These are phyloP conservation scores for Euborellia annulipes DNA, from an alignment of 1,140 invertebrate genomes.

Conservation along the genomic window DNA sequence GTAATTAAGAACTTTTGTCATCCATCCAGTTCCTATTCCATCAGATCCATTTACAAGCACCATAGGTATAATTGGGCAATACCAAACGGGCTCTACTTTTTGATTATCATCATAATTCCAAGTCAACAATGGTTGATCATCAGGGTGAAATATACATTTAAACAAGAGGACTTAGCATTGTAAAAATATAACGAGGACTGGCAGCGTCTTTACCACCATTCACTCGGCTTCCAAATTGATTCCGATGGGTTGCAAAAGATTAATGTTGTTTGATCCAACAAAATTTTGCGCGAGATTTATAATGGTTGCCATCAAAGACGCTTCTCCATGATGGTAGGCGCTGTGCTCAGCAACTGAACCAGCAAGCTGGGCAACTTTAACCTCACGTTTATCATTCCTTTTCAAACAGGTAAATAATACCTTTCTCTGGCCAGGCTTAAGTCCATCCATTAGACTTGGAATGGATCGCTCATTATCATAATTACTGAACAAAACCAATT, in stretches of 20 bases:
- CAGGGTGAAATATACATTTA: slow-evolving; percentile 68
- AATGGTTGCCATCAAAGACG: slow-evolving; percentile 88
- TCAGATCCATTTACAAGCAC: slow-evolving; percentile 93
- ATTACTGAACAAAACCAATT: slow-evolving; percentile 94
- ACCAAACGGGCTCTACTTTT: slow-evolving; percentile 83
- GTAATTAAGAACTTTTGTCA: slow-evolving; percentile 93
- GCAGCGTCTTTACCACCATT: slow-evolving; percentile 92
- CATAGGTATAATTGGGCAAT: slow-evolving; percentile 93
- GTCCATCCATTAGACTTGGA: slow-evolving; percentile 82
- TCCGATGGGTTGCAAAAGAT: slow-evolving; percentile 87
- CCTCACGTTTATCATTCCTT: slow-evolving; percentile 87
- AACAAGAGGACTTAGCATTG: slow-evolving; percentile 68
- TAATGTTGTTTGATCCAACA: slow-evolving; percentile 97
- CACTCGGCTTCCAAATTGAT: slow-evolving; percentile 80
- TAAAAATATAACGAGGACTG: slow-evolving; percentile 98
- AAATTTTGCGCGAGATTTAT: slow-evolving; percentile 97
- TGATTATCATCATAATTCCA: slow-evolving; percentile 91
- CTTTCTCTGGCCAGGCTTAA: slow-evolving; percentile 96
- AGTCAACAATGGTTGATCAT: slow-evolving; percentile 79
- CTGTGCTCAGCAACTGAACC: slow-evolving; percentile 95
- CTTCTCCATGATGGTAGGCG: slow-evolving; percentile 97
- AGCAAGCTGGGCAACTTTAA: slow-evolving; percentile 96
- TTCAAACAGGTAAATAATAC: slow-evolving; percentile 93
- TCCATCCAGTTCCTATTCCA: slow-evolving; percentile 98
- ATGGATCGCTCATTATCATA: slow-evolving; percentile 95